Evolutionary conservation across 2,797 vertebrate genomes (phyloP).

Genomic region (Oreochromis mossambicus): DNA sequence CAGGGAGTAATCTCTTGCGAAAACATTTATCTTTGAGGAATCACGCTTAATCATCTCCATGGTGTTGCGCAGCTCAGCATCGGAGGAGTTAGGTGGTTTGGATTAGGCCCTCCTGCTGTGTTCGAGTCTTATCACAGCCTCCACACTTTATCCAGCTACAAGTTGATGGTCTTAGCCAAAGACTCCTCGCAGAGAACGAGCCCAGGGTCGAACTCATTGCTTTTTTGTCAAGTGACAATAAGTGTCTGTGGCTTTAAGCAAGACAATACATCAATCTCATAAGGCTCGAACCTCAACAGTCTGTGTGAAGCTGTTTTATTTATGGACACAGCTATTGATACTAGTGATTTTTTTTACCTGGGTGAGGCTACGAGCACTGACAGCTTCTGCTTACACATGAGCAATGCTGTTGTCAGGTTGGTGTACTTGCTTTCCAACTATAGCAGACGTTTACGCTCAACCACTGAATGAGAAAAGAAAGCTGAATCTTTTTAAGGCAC

Average conservation of each 20-base stretch:
- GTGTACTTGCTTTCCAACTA: background rate
- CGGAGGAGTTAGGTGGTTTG: slow-evolving; percentile 65
- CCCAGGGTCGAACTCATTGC: slow-evolving; percentile 42
- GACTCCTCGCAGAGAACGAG: slow-evolving; percentile 38
- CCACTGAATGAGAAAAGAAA: background rate
- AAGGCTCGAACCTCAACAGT: slow-evolving; percentile 3
- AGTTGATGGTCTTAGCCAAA: slow-evolving; percentile 57
- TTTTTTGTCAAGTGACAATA: slow-evolving; percentile 50
- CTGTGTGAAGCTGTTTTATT: slow-evolving; percentile 18
- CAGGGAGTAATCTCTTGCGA: slow-evolving; percentile 62
- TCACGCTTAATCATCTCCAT: slow-evolving; percentile 72
- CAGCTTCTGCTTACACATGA: background rate
- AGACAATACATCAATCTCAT: slow-evolving; percentile 21
- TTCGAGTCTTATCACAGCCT: slow-evolving; percentile 66
- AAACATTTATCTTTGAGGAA: slow-evolving; percentile 69
- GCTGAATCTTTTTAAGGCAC: background rate
- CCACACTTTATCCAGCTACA: slow-evolving; percentile 61
- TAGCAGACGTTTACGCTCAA: background rate
- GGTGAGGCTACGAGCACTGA: background rate
- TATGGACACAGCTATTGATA: background rate
- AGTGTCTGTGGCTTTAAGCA: slow-evolving; percentile 31
- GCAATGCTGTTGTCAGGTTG: background rate
- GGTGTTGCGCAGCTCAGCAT: slow-evolving; percentile 69
- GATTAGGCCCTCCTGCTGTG: slow-evolving; percentile 73
- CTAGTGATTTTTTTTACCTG: background rate